Evolutionary conservation across 2,888 invertebrate species (phyloP), one percentile per base, ranked within the genome.

Genomic region (Lycia hirtaria): DNA sequence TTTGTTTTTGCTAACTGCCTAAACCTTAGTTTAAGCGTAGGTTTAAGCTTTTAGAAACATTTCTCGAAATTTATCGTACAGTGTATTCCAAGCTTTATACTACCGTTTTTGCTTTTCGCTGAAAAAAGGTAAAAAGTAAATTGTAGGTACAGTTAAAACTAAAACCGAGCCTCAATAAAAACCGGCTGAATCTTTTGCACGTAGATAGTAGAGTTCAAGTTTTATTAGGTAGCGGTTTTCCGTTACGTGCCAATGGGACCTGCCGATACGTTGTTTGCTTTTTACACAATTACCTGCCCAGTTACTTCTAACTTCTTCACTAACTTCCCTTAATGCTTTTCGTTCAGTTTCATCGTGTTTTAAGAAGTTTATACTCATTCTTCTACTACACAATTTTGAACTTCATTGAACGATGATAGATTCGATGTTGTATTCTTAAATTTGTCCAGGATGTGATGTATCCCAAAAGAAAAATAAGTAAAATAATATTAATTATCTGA

Each of bases 181-280:
- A 62, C 64, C 56, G 60, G 59, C 62, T 62, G 59, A 60, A 63
- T 67, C 60, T 67, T 59, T 67, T 59, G 55, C 67, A 65, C 63
- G 63, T 59, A 50, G 37, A 40, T 53, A 56, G 58, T 61, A 61
- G 56, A 56, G 64, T 62, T 56, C 43, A 60, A 57, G 60, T 65
- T 67, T 64, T 67, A 64, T 63, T 63, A 58, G 63, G 40, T 62
- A 60, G 53, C 55, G 63, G 67, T 65, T 65, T 57, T 55, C 62
- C 64, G 45, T 65, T 65, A 67, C 65, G 65, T 67, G 60, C 62
- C 58, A 60, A 63, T 61, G 57, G 54, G 57, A 62, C 52, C 62
- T 56, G 56, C 56, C 30, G 44, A 52, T 59, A 35, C 35, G 59
- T 44, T 61, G 61, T 62, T 56, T 56, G 62, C 48, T 64, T 66